A percentile compares a stretch with the other conserved stretches of the same genome.
Conservation (phyloP, 2,888 invertebrate genomes). For the Orchestes rusci region DNA sequence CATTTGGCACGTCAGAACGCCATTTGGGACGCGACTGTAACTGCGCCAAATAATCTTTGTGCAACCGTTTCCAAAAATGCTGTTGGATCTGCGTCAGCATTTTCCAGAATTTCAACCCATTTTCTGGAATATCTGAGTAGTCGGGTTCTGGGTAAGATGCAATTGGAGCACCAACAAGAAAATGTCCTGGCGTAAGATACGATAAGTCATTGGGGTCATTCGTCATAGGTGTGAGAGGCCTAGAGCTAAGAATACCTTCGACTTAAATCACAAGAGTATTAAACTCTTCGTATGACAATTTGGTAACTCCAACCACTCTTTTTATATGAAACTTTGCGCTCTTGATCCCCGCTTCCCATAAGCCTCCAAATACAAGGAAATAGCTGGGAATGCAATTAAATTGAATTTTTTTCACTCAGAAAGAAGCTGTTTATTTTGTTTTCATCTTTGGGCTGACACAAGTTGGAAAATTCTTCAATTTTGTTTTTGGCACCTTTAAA, state of each 20-base stretch:
- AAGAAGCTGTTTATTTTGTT: constrained; percentile 1
- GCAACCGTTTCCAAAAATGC: background rate
- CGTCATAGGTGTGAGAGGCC: constrained; percentile 3
- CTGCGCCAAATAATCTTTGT: background rate
- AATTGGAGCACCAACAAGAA: background rate
- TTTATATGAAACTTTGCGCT: constrained; percentile 7
- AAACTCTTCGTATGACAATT: constrained; percentile 12
- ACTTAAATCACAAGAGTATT: constrained; percentile 8
- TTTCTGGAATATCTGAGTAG: background rate
- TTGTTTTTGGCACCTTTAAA: constrained; percentile 17
- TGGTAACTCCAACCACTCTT: constrained; percentile 8
- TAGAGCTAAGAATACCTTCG: constrained; percentile 13
- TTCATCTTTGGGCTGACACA: background rate
- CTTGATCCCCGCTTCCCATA: constrained; percentile 8
- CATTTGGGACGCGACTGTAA: background rate
- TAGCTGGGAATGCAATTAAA: constrained; percentile 32
- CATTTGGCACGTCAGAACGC: background rate
- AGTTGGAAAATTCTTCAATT: constrained; percentile 6
- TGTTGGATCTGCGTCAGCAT: background rate
- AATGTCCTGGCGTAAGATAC: constrained; percentile 6
- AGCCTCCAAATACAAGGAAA: constrained; percentile 31
- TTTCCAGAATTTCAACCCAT: background rate
- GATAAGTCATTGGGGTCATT: constrained; percentile 6
- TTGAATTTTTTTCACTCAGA: constrained; percentile 12
- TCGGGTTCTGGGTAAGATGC: background rate